phyloP scores from a whole-genome alignment of 1,140 invertebrate species.

The Yoshiicerus persimilis region DNA sequence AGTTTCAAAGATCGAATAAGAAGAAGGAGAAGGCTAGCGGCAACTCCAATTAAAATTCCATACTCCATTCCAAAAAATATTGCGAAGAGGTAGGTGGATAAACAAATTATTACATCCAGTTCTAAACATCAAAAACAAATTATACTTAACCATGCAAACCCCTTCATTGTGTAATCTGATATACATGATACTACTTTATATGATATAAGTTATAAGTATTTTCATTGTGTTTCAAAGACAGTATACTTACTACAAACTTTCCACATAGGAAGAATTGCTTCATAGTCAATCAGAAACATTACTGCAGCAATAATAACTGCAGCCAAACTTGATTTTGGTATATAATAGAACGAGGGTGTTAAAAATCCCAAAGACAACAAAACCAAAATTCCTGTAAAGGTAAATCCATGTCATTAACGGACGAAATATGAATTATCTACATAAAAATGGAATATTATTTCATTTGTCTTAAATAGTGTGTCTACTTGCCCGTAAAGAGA shows the following conservation, averaged over 20 bases:
- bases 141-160: too few relatives aligned
- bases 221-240: background rate
- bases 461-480: background rate
- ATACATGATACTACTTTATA: too few relatives aligned
- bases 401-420: constrained; percentile 39
- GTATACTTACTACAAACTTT: constrained; percentile 71
- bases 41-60: constrained; percentile 84
- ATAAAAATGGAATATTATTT: background rate
- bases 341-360: constrained; percentile 48
- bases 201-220: background rate
- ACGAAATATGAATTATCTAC: background rate
- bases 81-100: constrained; percentile 80
- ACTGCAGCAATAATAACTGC: constrained; percentile 77
- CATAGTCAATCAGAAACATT: constrained; percentile 87
- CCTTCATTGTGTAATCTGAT: too few relatives aligned
- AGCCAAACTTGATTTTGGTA: constrained; percentile 53
- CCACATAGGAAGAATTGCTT: constrained; percentile 85
- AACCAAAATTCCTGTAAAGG: constrained; percentile 35
- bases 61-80: constrained; percentile 82
- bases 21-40: constrained; percentile 76
- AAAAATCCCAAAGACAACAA: constrained; percentile 41
- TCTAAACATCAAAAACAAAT: constrained; percentile 56
- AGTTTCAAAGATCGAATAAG: constrained; percentile 57
- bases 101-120: constrained; percentile 72
- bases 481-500: constrained; percentile 72